phyloP scores from a whole-genome alignment of 2,113 vertebrate species.

The Ardeotis arabs region DNA sequence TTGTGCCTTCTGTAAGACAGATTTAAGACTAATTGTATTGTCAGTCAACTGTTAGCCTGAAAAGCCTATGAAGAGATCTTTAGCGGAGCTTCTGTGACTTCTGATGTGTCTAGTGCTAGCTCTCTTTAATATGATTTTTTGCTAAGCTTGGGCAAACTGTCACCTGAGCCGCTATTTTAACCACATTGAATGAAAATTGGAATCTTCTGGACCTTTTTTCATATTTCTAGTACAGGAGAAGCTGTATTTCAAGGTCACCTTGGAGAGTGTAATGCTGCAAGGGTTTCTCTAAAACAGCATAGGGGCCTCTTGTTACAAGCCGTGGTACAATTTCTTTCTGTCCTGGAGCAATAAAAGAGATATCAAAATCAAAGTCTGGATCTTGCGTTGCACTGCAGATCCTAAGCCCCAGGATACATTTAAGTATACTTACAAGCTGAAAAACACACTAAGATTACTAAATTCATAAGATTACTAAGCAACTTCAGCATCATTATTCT shows the following conservation, averaged over 20 bases:
- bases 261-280: not conserved
- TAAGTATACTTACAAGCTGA: not conserved
- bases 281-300: not conserved
- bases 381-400: not conserved
- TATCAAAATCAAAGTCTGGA: not conserved
- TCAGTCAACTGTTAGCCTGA: constrained; percentile 1
- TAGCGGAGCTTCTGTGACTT: not conserved
- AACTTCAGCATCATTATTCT: not conserved
- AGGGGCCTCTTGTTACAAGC: not conserved
- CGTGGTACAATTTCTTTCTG: not conserved
- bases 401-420: not conserved
- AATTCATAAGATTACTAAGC: not conserved
- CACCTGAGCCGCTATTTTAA: not conserved
- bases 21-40: constrained; percentile 7
- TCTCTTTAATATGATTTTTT: not conserved
- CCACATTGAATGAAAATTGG: not conserved
- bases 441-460: not conserved
- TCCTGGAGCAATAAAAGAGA: not conserved
- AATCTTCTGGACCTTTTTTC: not conserved
- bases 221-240: not conserved
- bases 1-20: not conserved
- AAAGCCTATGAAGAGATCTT: not conserved
- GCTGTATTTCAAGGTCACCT: not conserved
- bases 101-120: not conserved
- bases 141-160: not conserved